phyloP scores from a whole-genome alignment of 2,113 vertebrate genomes.

The Ctenodactylus gundi region DNA sequence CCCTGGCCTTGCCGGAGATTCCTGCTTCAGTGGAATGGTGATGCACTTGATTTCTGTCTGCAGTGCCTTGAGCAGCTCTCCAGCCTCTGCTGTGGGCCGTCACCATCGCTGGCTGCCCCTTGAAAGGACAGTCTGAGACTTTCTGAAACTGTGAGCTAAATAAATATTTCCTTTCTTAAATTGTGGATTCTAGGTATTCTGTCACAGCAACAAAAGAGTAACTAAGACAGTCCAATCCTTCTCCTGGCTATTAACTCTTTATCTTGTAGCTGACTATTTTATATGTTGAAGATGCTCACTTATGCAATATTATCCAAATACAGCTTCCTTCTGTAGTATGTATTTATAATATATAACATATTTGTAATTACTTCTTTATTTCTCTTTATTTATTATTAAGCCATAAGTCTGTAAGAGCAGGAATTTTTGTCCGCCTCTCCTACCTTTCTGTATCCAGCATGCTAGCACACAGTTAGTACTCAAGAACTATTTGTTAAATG shows the following conservation, averaged over 20 bases:
- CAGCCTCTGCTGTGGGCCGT: too few relatives aligned
- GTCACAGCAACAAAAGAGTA: too few relatives aligned
- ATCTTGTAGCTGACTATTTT: background rate
- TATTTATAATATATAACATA: background rate
- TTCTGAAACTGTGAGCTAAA: too few relatives aligned
- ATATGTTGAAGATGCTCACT: background rate
- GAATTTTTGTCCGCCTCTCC: background rate
- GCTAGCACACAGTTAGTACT: background rate
- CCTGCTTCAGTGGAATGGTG: too few relatives aligned
- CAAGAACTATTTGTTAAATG: background rate
- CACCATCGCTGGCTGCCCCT: too few relatives aligned
- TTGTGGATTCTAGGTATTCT: too few relatives aligned
- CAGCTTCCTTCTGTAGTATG: background rate
- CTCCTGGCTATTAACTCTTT: background rate
- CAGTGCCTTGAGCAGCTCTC: too few relatives aligned
- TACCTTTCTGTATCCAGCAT: background rate
- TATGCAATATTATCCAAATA: background rate
- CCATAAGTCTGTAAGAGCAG: background rate
- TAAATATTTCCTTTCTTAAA: too few relatives aligned
- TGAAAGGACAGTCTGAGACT: too few relatives aligned
- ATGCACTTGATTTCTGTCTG: too few relatives aligned
- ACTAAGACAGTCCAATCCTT: too few relatives aligned
- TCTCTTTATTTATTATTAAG: slow-evolving; percentile 20
- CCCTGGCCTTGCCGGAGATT: too few relatives aligned
- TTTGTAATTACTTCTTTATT: background rate